Evolutionary conservation across 2,113 vertebrate species (phyloP).

Genomic region (Ardeotis arabs): DNA sequence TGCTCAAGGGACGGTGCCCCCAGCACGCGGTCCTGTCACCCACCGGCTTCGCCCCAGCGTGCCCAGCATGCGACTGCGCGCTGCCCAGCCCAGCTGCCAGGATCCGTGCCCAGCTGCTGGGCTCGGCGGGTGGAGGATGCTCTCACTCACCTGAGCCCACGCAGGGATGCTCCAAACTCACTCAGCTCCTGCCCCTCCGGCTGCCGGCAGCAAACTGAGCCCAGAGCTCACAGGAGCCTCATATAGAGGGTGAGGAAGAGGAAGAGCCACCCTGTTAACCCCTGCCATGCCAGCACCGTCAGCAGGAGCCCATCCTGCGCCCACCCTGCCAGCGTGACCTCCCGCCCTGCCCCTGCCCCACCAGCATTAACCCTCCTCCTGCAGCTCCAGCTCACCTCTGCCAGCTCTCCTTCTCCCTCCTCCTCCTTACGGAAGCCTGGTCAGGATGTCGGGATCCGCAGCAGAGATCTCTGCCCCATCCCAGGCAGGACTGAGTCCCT

Average conservation of each 20-base stretch:
- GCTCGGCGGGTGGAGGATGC: neutral
- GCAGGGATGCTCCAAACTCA: neutral
- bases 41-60: accelerated
- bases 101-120: neutral
- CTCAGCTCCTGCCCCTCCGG: neutral
- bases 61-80: neutral
- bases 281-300: constrained; percentile 4
- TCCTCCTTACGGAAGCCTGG: neutral
- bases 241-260: constrained; percentile 35
- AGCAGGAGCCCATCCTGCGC: neutral
- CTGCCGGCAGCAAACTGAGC: neutral
- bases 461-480: neutral
- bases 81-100: neutral
- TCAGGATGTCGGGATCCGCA: accelerated
- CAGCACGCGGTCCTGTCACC: accelerated
- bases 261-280: constrained; percentile 76
- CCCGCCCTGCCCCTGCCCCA: neutral
- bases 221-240: neutral
- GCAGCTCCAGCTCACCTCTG: neutral
- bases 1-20: neutral
- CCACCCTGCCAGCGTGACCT: no score
- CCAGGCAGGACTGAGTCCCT: neutral
- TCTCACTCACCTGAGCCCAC: neutral
- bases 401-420: neutral
- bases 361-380: neutral